Conservation (phyloP, 2,888 invertebrate species). For the Hypsopygia costalis region DNA sequence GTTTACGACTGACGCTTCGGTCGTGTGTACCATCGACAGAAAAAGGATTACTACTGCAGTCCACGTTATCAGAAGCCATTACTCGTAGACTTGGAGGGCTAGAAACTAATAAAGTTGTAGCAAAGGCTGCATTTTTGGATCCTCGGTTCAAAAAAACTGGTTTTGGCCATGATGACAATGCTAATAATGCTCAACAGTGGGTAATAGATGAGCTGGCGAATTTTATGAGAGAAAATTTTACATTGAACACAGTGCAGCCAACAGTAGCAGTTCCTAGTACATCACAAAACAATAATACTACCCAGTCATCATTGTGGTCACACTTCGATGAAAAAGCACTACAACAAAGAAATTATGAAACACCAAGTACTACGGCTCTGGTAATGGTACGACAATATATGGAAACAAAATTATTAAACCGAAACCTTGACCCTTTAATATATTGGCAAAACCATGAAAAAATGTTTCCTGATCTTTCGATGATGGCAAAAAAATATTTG, state of each 20-base stretch:
- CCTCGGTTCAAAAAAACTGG: slow-evolving; percentile 14
- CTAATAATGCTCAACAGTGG: slow-evolving; percentile 10
- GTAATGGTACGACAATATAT: too few species aligned
- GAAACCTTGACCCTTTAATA: slow-evolving; percentile 13
- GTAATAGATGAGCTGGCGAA: slow-evolving; percentile 1
- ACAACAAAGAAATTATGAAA: too few species aligned
- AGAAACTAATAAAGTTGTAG: slow-evolving; percentile 6
- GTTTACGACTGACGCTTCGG: too few species aligned
- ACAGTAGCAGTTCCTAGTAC: neutral
- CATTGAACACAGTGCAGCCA: neutral
- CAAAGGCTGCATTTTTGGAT: slow-evolving; percentile 9
- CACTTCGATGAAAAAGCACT: too few species aligned
- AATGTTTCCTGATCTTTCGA: slow-evolving; percentile 15
- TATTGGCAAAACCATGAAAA: slow-evolving; percentile 18
- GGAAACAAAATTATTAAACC: too few species aligned
- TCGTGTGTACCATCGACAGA: too few species aligned
- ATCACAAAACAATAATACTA: too few species aligned
- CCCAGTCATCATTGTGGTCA: too few species aligned
- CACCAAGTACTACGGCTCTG: too few species aligned
- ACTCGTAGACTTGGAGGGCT: slow-evolving; percentile 2
- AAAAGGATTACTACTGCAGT: too few species aligned
- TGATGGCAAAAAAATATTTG: slow-evolving; percentile 15
- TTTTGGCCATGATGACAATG: slow-evolving; percentile 10
- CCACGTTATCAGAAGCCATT: too few species aligned
- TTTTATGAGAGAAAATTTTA: neutral